Evolutionary conservation across 2,113 vertebrate genomes (phyloP), one percentile per base, ranked within the genome.

Genomic region (Boleophthalmus pectinirostris): DNA sequence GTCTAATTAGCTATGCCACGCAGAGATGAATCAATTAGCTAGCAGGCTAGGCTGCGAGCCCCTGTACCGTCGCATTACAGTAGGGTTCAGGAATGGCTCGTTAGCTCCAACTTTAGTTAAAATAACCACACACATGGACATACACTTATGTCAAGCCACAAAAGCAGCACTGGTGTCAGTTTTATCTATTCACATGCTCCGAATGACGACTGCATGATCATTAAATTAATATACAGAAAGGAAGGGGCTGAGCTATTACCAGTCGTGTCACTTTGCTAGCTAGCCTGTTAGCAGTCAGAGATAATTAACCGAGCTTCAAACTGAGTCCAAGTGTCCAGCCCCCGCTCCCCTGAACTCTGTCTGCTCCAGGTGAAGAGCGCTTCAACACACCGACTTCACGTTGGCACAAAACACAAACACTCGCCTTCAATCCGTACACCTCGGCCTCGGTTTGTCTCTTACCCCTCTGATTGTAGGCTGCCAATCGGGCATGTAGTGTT

Each of bases 251-350:
- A 57, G 82, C 85, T 77, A 76, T 82, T 89, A 85, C 79, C 84
- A 87, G 82, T 90, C 88, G 91, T 92, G 91, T 90, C 90, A 92
- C 87, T 91, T 92, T 65, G 89, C 90, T 91, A 89, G 87, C 88
- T 90, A 90, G 90, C 87, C 78, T 83, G 89, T 89, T 92, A 91
- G 91, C 88, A 77, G 56, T 75, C 84, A 70, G 77, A 82, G 84
- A 85, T 91, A 91, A 94, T 93, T 94, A 93, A 92, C 79, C 61
- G 70, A 80, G 83, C 74, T 85, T 80, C 75, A 74, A 88, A 87
- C 79, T 87, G 78, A 75, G 73, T 82, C 64, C 45, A 80, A 87
- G 76, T 85, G 79, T 68, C 74, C 54, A 7, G 60, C 67, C 80
- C 75, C 72, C 77, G 13, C 73, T 78, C 70, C 66, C 12, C 51